phyloP scores from a whole-genome alignment of 2,888 invertebrate species.

The Diaphora mendica region DNA sequence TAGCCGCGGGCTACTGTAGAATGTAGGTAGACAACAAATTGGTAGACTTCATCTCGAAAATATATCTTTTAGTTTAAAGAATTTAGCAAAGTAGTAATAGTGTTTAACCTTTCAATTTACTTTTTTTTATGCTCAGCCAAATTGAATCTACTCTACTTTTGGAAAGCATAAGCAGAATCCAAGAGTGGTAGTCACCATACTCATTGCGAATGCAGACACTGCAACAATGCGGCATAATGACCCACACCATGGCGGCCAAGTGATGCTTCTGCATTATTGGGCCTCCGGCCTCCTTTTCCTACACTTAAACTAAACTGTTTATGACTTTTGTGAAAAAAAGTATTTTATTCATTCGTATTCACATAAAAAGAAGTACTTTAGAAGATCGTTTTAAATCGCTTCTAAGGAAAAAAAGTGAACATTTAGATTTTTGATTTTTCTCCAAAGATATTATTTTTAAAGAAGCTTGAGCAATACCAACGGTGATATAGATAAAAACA shows the following conservation, averaged over 20 bases:
- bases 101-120: not conserved
- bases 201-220: too few species aligned
- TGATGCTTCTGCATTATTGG: too few species aligned
- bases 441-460: not conserved
- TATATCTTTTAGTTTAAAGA: not conserved
- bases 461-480: not conserved
- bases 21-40: not conserved
- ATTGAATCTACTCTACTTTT: too few species aligned
- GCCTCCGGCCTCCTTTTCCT: too few species aligned
- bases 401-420: not conserved
- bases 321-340: not conserved
- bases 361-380: not conserved
- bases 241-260: too few species aligned
- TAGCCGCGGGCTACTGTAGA: not conserved
- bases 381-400: not conserved
- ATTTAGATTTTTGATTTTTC: not conserved
- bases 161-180: too few species aligned
- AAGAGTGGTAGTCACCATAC: too few species aligned
- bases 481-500: not conserved
- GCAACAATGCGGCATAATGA: too few species aligned
- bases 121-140: too few species aligned
- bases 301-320: too few species aligned
- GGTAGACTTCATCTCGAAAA: not conserved
- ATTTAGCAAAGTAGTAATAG: not conserved
- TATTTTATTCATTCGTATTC: constrained; percentile 1